Percentiles rank a stretch among this genome's conserved stretches.
phyloP scores from a whole-genome alignment of 1,140 invertebrate species.

The Thrips palmi region DNA sequence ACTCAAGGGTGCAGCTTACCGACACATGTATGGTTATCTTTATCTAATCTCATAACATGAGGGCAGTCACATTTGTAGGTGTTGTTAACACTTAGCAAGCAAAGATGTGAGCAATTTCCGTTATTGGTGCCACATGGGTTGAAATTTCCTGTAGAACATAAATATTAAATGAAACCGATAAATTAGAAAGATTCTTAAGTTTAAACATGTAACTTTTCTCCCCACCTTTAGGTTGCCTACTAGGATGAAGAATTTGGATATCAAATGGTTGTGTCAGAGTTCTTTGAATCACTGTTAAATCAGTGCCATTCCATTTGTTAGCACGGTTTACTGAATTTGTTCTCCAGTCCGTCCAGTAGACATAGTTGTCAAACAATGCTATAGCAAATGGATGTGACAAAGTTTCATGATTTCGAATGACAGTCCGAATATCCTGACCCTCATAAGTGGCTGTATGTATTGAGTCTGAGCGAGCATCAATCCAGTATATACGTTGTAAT shows the following conservation, averaged over 20 bases:
- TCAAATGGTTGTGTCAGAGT: conserved; percentile 47
- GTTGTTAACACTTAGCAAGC: conserved; percentile 36
- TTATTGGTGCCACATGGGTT: conserved; percentile 37
- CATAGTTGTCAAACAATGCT: conserved; percentile 36
- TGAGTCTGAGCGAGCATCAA: conserved; percentile 61
- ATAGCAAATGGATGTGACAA: conserved; percentile 46
- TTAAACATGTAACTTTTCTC: too few species aligned
- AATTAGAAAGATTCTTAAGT: too few species aligned
- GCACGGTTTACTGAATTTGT: conserved; percentile 40
- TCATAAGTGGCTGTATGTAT: conserved; percentile 58
- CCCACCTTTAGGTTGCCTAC: conserved; percentile 33
- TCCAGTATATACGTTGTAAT: conserved; percentile 39
- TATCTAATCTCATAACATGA: conserved; percentile 49
- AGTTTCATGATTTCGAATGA: conserved; percentile 31
- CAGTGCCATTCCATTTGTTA: conserved; percentile 44
- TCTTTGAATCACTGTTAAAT: conserved; percentile 33
- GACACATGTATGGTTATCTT: conserved; percentile 44
- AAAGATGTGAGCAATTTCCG: conserved; percentile 42
- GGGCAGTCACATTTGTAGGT: conserved; percentile 54
- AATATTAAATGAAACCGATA: too few species aligned
- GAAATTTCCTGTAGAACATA: conserved; percentile 23
- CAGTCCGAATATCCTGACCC: conserved; percentile 28
- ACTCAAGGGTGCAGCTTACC: conserved; percentile 25
- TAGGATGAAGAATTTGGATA: conserved; percentile 41
- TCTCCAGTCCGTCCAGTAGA: conserved; percentile 53